A percentile compares a stretch with the other conserved stretches of the same genome.
Evolutionary conservation across 2,888 invertebrate genomes (phyloP).

Genomic region (Acrobasis consociella): DNA sequence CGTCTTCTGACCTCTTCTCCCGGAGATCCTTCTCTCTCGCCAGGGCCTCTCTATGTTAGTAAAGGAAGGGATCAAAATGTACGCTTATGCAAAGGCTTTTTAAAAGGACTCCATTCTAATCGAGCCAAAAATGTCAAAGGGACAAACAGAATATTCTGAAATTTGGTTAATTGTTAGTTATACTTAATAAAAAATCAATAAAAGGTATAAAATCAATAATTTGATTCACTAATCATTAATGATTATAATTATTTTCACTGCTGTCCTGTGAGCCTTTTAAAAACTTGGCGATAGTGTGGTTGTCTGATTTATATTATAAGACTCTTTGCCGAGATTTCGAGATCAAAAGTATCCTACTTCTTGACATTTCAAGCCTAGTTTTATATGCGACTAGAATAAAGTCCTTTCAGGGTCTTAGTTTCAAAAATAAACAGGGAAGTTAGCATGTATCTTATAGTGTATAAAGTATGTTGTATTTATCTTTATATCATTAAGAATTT

Average conservation of each 20-base stretch:
- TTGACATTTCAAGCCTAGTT: neutral
- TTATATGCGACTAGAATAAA: neutral
- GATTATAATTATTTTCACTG: no score
- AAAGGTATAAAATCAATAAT: no score
- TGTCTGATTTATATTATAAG: no score
- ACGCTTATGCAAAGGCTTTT: neutral
- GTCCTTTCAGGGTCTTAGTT: slow-evolving; percentile 3
- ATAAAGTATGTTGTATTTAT: neutral
- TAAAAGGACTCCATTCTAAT: neutral
- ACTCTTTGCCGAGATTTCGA: no score
- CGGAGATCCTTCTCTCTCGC: slow-evolving; percentile 68
- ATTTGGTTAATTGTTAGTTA: no score
- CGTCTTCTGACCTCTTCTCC: slow-evolving; percentile 68
- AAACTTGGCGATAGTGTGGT: no score
- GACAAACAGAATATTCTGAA: neutral
- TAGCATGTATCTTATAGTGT: neutral
- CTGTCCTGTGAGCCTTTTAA: no score
- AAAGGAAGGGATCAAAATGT: slow-evolving; percentile 25
- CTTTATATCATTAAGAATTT: no score
- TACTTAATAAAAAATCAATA: no score
- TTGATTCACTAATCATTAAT: no score
- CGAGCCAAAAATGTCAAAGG: neutral
- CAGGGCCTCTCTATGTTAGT: slow-evolving; percentile 74
- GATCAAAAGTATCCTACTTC: neutral
- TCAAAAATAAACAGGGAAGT: slow-evolving; percentile 2